A percentile compares a stretch with the other conserved stretches of the same genome.
phyloP scores from a whole-genome alignment of 2,888 invertebrate species.

The Ophioninae sp. region DNA sequence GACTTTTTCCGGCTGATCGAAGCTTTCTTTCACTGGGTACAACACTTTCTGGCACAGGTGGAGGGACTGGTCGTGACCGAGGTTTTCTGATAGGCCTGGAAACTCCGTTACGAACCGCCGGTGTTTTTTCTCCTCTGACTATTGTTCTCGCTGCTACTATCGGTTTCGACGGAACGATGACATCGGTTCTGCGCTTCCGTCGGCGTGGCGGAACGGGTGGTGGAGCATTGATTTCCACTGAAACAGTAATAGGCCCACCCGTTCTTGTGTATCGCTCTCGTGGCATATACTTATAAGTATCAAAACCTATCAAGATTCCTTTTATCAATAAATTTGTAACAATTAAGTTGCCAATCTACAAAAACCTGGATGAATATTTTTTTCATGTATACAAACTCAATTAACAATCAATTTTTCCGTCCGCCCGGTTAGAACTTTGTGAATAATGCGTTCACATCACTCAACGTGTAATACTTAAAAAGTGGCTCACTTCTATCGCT shows the following conservation, averaged over 20 bases:
- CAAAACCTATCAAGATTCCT: background rate
- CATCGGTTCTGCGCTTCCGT: conserved; percentile 71
- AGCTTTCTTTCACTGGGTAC: conserved; percentile 51
- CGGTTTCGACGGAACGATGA: conserved; percentile 56
- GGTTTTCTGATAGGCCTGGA: conserved; percentile 63
- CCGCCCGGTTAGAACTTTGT: background rate
- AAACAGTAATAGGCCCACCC: conserved; percentile 49
- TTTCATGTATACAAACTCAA: background rate
- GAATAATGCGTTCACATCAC: background rate
- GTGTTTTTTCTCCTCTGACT: conserved; percentile 36
- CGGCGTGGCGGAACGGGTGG: conserved; percentile 79
- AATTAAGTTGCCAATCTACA: background rate
- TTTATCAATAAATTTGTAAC: background rate
- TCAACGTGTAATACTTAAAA: background rate
- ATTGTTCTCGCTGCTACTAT: conserved; percentile 51
- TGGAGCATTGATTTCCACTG: conserved; percentile 69
- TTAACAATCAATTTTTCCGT: background rate
- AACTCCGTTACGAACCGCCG: conserved; percentile 14
- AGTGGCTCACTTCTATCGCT: conserved; percentile 67
- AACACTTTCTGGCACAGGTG: conserved; percentile 59
- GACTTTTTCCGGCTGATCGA: conserved; percentile 25
- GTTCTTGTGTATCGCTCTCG: background rate
- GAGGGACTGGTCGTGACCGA: conserved; percentile 64
- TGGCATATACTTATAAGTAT: background rate
- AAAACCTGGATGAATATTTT: background rate